Percentiles rank a stretch among this genome's conserved stretches.
Evolutionary conservation across 2,888 invertebrate species (phyloP).

Genomic region (Epinotia nisella): DNA sequence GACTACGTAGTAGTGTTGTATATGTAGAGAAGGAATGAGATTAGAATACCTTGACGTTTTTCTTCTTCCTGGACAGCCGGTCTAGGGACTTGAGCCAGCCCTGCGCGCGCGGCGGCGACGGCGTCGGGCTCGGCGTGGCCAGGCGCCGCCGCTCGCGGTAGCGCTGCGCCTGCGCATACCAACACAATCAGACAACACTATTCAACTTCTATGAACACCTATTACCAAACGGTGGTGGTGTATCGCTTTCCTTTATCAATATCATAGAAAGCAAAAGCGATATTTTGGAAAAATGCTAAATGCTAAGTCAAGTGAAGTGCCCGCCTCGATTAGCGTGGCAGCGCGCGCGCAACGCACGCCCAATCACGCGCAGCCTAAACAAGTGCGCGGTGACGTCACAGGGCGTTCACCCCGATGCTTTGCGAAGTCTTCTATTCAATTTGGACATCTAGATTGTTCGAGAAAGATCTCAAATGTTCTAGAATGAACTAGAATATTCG

Average conservation of each 20-base stretch:
- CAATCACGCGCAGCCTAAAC: conserved; percentile 23
- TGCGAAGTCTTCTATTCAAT: conserved; percentile 10
- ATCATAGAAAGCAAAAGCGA: neutral
- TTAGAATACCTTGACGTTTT: conserved; percentile 56
- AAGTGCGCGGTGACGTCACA: conserved; percentile 24
- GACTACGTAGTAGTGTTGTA: too few species aligned
- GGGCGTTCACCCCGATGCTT: conserved; percentile 11
- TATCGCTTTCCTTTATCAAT: too few species aligned
- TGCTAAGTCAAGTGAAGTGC: too few species aligned
- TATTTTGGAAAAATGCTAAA: neutral
- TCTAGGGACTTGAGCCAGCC: conserved; percentile 93
- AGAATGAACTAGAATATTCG: too few species aligned
- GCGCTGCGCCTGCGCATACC: conserved; percentile 77
- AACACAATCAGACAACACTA: neutral
- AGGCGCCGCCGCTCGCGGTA: conserved; percentile 90
- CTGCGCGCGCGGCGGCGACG: conserved; percentile 86
- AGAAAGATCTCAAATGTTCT: too few species aligned
- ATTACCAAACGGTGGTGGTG: too few species aligned
- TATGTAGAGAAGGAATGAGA: too few species aligned
- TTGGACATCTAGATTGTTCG: conserved; percentile 16
- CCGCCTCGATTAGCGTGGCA: too few species aligned
- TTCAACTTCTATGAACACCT: neutral
- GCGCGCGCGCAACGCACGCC: neutral
- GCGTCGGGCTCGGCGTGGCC: conserved; percentile 90
- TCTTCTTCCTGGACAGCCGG: conserved; percentile 88